Base-by-base conservation (phyloP, 2,888 invertebrate species). In the Athalia circularis region DNA sequence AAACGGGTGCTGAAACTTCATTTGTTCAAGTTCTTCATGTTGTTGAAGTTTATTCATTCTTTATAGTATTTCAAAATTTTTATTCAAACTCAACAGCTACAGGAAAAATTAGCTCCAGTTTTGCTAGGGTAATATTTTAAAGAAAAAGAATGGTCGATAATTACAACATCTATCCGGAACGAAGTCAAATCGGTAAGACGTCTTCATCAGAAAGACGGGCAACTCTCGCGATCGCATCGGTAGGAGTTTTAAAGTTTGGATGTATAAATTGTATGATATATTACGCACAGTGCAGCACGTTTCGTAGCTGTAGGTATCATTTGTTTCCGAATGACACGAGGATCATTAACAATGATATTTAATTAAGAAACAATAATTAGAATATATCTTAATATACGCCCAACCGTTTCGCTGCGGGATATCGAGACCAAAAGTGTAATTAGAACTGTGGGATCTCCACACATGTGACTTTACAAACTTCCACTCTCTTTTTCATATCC, bases 261-360 rank as follows among this genome's bases (percentile, higher is more conserved):
- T 29, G 29, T 29, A 29, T 29, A 29, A 29, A 29, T 29, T 29
- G 29, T 29, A 29, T 29, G 29, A 29, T 29, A 29, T 29, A 29
- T 29, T 29, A 29, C 29, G 2, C 2, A 29, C 29, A 29, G 29
- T 29, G 29, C 72, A n/a, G 47, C 45, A 61, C 61, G 50, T 52
- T 15, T 57, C 9, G 68, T 11, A 45, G 29, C 43, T 45, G 29
- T 43, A n/a, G 62, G 75, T 78, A 78, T 74, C 84, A 85, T 85
- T 84, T 85, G 83, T 84, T 85, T 85, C 59, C 81, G 81, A 79
- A 72, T 81, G 83, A 84, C 83, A 81, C 82, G 82, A 77, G 80
- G 80, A 80, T 83, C 84, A 84, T 85, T 85, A 84, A 79, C 82
- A 84, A 80, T 83, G 84, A 85, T 85, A 85, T 85, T 85, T 85